Base-by-base conservation (phyloP, 2,113 vertebrate species). In the Pangasianodon hypophthalmus region DNA sequence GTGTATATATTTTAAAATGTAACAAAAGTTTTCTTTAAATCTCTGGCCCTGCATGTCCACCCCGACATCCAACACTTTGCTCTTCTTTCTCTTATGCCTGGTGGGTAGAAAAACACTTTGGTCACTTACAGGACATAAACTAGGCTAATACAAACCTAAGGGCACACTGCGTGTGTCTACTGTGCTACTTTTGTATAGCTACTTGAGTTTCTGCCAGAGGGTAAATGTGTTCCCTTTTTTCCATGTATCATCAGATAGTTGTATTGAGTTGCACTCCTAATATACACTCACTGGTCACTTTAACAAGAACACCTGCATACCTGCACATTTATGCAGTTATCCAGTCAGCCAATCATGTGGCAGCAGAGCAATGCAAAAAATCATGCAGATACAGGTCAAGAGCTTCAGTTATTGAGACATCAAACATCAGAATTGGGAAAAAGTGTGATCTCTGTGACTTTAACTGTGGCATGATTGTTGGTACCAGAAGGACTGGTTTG, bases 221-320 rank as follows among this genome's bases (percentile, higher is more conserved):
- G 32, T 73, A 6, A 73, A 73, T 7, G 6, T 71, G 13, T 71
- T 71, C n/a, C 18, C 41, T 75, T 18, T 37, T 5, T 86, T 79
- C 48, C 26, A 3, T 88, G 32, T 54, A 56, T 91, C 52, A 91
- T 88, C 64, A 84, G 67, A 71, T 37, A 71, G 32, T 18, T 37
- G 14, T 13, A 1, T 32, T n/a, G 6, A 16, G 67, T 32, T 71
- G 18, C 37, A 41, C 26, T 64, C 62, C 62, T 67, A 13, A 69
- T 69, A 32, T 32, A 69, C 11, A 69, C 29, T 69, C 64, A 69
- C 2, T 10, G 26, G 29, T 32, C 11, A 69, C n/a, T 69, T 64
- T 64, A 64, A 64, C 9, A 64, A 8, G 62, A 29, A 64, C 26
- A 1, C 62, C 19, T 60, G 19, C 3, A 60, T 19, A 60, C 4